These are phyloP conservation scores for Sphenopsis melanotis DNA, from an alignment of 2,797 vertebrate species.

Conservation along the genomic window DNA sequence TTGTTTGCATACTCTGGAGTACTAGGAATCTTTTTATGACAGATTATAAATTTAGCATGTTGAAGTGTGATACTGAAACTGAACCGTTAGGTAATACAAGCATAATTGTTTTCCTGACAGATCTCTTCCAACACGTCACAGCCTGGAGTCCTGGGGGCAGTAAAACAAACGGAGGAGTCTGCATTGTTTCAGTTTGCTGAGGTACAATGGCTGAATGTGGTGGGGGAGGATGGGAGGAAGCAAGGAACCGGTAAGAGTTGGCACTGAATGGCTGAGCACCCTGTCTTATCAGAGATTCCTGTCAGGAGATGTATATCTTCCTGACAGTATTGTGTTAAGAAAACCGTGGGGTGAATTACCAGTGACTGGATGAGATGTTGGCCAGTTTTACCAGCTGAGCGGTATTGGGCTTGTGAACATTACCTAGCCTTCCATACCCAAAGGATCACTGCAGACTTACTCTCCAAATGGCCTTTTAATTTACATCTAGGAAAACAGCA, in stretches of 20 bases:
- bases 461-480: not conserved
- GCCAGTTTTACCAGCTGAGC: not conserved
- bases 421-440: not conserved
- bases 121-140: slow-evolving; percentile 78
- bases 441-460: not conserved
- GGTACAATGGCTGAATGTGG: slow-evolving; percentile 60
- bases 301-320: not conserved
- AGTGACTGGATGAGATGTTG: not conserved
- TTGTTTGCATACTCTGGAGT: not conserved
- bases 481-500: not conserved
- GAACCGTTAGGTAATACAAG: not conserved
- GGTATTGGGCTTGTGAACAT: not conserved
- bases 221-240: not conserved
- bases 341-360: not conserved
- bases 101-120: slow-evolving; percentile 62
- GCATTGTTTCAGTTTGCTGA: slow-evolving; percentile 82
- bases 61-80: not conserved
- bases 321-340: not conserved
- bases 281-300: not conserved
- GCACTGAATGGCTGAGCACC: not conserved
- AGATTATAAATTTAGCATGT: not conserved
- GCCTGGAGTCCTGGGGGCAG: slow-evolving; percentile 55
- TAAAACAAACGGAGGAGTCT: slow-evolving; percentile 77
- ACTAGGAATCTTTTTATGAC: not conserved
- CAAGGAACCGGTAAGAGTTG: not conserved